Percentiles rank a stretch among this genome's conserved stretches.
Evolutionary conservation across 2,113 vertebrate genomes (phyloP).

Genomic region (Amblyornis subalaris): DNA sequence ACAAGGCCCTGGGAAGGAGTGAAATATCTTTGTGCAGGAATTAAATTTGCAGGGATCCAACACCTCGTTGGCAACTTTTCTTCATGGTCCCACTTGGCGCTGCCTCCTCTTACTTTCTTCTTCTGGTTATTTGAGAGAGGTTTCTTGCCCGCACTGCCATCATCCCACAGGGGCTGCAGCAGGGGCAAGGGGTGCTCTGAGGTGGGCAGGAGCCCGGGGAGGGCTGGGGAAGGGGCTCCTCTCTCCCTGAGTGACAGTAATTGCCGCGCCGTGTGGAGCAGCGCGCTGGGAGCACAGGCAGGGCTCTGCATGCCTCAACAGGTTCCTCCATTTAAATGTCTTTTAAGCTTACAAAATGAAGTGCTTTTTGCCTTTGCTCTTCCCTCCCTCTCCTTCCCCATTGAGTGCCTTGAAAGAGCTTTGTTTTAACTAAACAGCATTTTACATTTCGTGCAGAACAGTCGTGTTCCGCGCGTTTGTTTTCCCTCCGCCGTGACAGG

Average conservation of each 20-base stretch:
- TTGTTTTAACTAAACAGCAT: slow-evolving; percentile 52
- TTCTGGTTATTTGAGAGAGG: background rate
- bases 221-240: background rate
- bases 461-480: background rate
- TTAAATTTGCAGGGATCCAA: background rate
- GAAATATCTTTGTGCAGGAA: background rate
- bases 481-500: slow-evolving; percentile 37
- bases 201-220: rapidly evolving
- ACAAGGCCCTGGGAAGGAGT: background rate
- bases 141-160: background rate
- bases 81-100: rapidly evolving
- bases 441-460: slow-evolving; percentile 2
- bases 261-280: rapidly evolving
- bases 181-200: background rate
- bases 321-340: background rate
- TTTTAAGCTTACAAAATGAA: background rate
- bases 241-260: background rate
- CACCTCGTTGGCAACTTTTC: background rate
- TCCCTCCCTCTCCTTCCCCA: background rate
- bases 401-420: slow-evolving; percentile 1
- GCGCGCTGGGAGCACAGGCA: rapidly evolving
- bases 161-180: rapidly evolving
- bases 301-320: background rate
- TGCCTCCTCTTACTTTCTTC: background rate
- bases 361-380: background rate